Base-by-base conservation (phyloP, 35 echinoderm and acorn worm genomes). In the Apostichopus japonicus region DNA sequence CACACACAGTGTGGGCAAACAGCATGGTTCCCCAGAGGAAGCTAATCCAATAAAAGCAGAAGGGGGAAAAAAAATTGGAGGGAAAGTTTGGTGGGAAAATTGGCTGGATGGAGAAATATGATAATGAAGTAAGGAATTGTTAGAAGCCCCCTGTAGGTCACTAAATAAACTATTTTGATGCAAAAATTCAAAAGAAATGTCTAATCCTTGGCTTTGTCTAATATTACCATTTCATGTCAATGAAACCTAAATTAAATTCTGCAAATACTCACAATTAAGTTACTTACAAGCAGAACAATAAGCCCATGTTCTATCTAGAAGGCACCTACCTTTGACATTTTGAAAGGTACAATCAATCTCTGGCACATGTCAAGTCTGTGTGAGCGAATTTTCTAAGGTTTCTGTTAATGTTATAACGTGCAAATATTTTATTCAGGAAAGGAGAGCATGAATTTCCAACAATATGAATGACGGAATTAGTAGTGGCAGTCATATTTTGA, bases 71-170 rank as follows among this genome's bases (percentile, higher is more conserved):
- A 89, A 89, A 89, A 1, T 89, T 57, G 86, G 63, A 63, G 86
- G 86, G 63, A 89, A 89, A 89, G 57, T 89, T 89, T 89, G 86
- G 86, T 89, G 86, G 86, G 86, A 89, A 89, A 89, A 89, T 89
- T 89, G 86, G 56, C 62, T 89, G 86, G 86, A 89, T 65, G 59
- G 62, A 73, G 86, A 72, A 89, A 89, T 89, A 24, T 89, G 86
- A 89, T 89, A 89, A 89, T 89, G 51, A 63, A 89, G 61, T 65
- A 53, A 89, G 59, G 63, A 53, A 65, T 65, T 72, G 86, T 71
- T 89, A 27, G 57, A 67, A 72, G 86, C 86, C 86, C 86, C 86
- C 86, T 89, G 86, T 72, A 89, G 86, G 86, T 84, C 81, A 84
- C 14, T 58, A 84, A 84, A 84, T 84, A 54, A 84, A 55, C 22